Conservation (phyloP, 2,113 vertebrate species). For the Oryzias celebensis region DNA sequence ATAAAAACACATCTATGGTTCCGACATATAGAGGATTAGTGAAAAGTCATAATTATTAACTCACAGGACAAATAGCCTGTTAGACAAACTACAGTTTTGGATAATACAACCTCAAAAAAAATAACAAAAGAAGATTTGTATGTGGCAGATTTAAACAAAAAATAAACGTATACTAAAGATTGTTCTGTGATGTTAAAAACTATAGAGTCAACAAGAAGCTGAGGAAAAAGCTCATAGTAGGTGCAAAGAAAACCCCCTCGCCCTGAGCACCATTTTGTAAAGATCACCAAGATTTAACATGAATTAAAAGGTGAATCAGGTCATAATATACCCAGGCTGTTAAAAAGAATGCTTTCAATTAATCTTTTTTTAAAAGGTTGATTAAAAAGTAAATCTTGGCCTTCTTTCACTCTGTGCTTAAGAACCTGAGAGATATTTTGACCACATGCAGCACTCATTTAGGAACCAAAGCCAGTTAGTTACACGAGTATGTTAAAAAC, state of each 20-base stretch:
- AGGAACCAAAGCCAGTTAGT: constrained; percentile 40
- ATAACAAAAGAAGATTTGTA: background rate
- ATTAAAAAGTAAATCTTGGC: constrained; percentile 48
- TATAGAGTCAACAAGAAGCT: constrained; percentile 2
- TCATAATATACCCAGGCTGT: background rate
- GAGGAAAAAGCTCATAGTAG: background rate
- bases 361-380: background rate
- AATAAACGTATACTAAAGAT: no score
- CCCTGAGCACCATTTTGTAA: constrained; percentile 10
- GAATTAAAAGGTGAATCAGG: background rate
- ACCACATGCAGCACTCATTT: constrained; percentile 69
- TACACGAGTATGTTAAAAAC: constrained; percentile 32
- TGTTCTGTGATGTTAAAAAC: background rate
- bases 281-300: constrained; percentile 61
- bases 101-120: background rate
- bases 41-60: constrained; percentile 37
- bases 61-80: constrained; percentile 36
- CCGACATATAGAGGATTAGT: constrained; percentile 31
- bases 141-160: no score
- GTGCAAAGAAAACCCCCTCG: constrained; percentile 14
- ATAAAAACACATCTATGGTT: constrained; percentile 13
- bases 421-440: constrained; percentile 22
- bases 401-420: constrained; percentile 30
- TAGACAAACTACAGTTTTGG: constrained; percentile 2
- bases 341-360: background rate